A percentile compares a stretch with the other conserved stretches of the same genome.
Conservation (phyloP, 2,888 invertebrate genomes). For the Falcaria lacertinaria region DNA sequence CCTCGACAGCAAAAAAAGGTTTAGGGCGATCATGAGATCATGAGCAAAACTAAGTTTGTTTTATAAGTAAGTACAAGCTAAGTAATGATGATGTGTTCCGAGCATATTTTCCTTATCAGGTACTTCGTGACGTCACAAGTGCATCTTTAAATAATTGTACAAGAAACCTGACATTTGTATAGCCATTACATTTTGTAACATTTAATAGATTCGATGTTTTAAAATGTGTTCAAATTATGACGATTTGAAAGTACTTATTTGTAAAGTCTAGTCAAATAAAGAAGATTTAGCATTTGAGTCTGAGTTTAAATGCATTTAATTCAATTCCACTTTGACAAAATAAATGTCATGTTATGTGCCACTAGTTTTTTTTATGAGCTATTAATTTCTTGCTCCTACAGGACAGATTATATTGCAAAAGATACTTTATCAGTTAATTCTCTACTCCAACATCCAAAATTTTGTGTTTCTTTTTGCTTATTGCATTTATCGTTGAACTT, state of each 20-base stretch:
- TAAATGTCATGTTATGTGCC: neutral
- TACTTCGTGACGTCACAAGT: conserved; percentile 7
- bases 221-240: neutral
- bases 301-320: neutral
- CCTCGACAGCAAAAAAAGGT: too few relatives aligned
- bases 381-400: neutral
- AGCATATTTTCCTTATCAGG: conserved; percentile 9
- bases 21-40: too few relatives aligned
- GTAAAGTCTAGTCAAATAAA: too few relatives aligned
- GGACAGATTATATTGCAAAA: too few relatives aligned
- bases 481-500: too few relatives aligned
- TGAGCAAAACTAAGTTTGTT: too few relatives aligned
- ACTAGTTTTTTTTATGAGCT: neutral
- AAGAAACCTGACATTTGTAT: conserved; percentile 22
- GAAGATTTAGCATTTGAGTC: too few relatives aligned
- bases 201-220: conserved; percentile 19
- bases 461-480: too few relatives aligned
- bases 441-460: too few relatives aligned
- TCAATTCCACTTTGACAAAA: neutral
- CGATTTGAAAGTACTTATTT: too few relatives aligned
- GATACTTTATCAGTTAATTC: too few relatives aligned
- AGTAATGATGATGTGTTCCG: neutral
- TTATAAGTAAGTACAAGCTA: neutral
- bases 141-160: conserved; percentile 12
- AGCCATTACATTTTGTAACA: conserved; percentile 11